Evolutionary conservation across 2,797 vertebrate species (phyloP).

Genomic region (Allobates femoralis): DNA sequence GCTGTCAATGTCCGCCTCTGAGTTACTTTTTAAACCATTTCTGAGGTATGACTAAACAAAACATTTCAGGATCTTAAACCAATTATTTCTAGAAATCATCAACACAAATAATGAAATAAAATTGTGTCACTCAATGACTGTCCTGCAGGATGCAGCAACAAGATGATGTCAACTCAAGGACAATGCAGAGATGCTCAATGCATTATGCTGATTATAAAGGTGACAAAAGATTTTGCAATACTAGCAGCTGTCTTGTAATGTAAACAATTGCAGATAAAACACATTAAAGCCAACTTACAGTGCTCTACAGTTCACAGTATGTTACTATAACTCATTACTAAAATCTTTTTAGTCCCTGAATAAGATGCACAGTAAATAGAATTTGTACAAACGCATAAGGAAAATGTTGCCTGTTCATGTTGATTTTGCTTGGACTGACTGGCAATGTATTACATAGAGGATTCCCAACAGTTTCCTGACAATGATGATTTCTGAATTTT

Average conservation of each 20-base stretch:
- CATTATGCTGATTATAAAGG: constrained; percentile 32
- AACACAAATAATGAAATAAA: constrained; percentile 35
- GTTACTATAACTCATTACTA: too few relatives aligned
- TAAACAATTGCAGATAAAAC: background rate
- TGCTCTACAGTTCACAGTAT: too few relatives aligned
- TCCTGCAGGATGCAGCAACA: background rate
- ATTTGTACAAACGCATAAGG: too few relatives aligned
- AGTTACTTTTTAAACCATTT: background rate
- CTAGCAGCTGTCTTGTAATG: background rate
- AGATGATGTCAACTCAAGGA: constrained; percentile 31
- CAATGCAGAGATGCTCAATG: constrained; percentile 8
- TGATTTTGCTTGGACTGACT: too few relatives aligned
- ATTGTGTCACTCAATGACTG: constrained; percentile 23
- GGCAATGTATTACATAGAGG: too few relatives aligned
- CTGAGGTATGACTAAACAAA: background rate
- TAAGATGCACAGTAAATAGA: too few relatives aligned
- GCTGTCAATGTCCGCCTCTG: too few relatives aligned
- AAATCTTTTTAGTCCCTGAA: too few relatives aligned
- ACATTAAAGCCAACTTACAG: background rate
- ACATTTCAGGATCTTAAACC: background rate
- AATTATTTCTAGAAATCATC: constrained; percentile 24
- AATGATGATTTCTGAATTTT: too few relatives aligned
- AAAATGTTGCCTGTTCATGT: too few relatives aligned
- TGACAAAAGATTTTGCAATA: background rate
- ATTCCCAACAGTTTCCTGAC: too few relatives aligned